Base-by-base conservation (phyloP, 2,797 vertebrate species). In the Orientallactaga sibirica region DNA sequence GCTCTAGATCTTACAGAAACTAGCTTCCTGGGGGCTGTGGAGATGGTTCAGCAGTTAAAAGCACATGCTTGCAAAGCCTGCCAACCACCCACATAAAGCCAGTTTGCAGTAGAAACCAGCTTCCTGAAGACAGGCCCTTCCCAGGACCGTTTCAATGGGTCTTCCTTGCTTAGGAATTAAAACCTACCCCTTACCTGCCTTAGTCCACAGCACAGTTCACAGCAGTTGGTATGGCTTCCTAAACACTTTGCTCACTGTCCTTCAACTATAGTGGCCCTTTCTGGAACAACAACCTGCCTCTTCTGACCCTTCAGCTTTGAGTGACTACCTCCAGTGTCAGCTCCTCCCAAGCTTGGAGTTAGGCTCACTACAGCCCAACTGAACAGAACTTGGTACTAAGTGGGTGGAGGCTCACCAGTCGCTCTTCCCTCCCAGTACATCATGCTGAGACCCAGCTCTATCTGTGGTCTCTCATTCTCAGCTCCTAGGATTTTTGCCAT, bases 321-420 rank as follows among this genome's bases (percentile, higher is more conserved):
- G 2, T 2, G 14, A 52, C 52, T 3, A 0, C n/a, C 73, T 29
- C 27, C 19, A 25, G 33, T 41, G 52, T 33, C 74, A 27, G 62
- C 43, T 76, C 62, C 80, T 74, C 66, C 20, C 2, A 55, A 64
- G 33, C 67, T 16, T 3, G 27, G 1, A 29, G 37, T 37, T 11
- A 0, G 11, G 20, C 19, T 9, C 3, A 5, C 62, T 18, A 8
- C 66, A 73, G 55, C 66, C 66, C 10, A 10, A 43, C 24, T 3
- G 7, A 27, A 7, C 0, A 52, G 73, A 55, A 52, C 70, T 9
- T 24, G 41, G 27, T 20, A 7, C 18, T 0, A 6, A 10, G 27
- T 18, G 15, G 0, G 37, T 1, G 14, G 33, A 19, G 25, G 33
- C n/a, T 15, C 1, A 25, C 41, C 4, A 55, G n/a, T 12, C 7